Percentiles rank a stretch among this genome's conserved stretches.
Evolutionary conservation across 2,888 invertebrate species (phyloP).

Genomic region (Crepidodera aurea): DNA sequence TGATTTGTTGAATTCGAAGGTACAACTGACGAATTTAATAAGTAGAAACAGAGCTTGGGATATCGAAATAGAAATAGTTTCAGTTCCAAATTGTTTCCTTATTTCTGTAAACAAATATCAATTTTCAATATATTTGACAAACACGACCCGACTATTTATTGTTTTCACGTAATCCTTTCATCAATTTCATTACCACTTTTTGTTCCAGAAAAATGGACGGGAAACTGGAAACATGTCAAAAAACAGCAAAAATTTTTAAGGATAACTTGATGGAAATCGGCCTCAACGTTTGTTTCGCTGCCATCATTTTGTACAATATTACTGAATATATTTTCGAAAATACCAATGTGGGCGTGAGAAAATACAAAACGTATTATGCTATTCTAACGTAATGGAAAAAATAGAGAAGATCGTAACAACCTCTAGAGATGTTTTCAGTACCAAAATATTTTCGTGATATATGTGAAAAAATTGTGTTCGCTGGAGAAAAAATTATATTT

Average conservation of each 20-base stretch:
- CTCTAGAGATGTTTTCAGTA: too few relatives aligned
- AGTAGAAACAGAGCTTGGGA: too few relatives aligned
- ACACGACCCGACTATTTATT: neutral
- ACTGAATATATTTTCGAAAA: constrained; percentile 29
- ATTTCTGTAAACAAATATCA: too few relatives aligned
- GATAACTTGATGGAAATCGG: constrained; percentile 27
- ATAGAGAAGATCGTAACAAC: too few relatives aligned
- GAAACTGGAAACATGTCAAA: constrained; percentile 14
- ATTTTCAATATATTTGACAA: too few relatives aligned
- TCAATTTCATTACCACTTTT: neutral
- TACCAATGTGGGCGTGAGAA: constrained; percentile 29
- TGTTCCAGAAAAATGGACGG: constrained; percentile 19
- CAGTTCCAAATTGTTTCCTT: too few relatives aligned
- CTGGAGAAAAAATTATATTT: too few relatives aligned
- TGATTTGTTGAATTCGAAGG: too few relatives aligned
- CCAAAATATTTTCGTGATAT: too few relatives aligned
- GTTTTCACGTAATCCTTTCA: neutral
- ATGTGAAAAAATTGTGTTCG: too few relatives aligned
- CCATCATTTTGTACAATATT: constrained; percentile 31
- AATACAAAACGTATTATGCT: constrained; percentile 28
- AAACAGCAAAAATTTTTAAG: constrained; percentile 28
- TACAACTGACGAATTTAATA: too few relatives aligned
- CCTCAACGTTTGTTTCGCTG: constrained; percentile 35
- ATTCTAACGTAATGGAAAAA: constrained; percentile 18
- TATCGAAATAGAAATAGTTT: too few relatives aligned